phyloP scores from a whole-genome alignment of 2,113 vertebrate species.

The Cephalopholis sonnerati region DNA sequence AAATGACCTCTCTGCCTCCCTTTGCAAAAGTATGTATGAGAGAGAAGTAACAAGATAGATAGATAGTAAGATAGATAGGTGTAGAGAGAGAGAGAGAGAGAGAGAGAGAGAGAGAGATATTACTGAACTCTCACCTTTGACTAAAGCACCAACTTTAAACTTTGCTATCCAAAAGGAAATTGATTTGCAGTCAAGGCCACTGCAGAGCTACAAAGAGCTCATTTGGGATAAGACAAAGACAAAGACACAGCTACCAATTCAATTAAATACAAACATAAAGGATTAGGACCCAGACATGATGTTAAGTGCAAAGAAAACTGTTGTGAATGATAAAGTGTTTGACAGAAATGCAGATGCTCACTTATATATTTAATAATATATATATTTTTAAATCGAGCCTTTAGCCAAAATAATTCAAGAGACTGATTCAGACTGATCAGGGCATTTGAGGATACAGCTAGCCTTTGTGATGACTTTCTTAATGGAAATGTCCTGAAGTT shows the following conservation, averaged over 20 bases:
- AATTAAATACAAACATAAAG: slow-evolving; percentile 46
- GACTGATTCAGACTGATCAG: not conserved
- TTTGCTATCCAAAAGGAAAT: slow-evolving; percentile 52
- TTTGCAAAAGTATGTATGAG: slow-evolving; percentile 11
- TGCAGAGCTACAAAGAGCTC: slow-evolving; percentile 17
- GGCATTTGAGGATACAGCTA: not conserved
- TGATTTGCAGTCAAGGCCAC: slow-evolving; percentile 45
- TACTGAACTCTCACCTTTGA: slow-evolving; percentile 40
- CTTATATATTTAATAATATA: not conserved
- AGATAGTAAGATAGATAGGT: not conserved
- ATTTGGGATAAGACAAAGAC: slow-evolving; percentile 34
- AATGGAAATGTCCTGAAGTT: not conserved
- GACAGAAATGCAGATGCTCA: not conserved
- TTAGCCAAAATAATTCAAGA: not conserved
- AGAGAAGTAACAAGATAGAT: slow-evolving; percentile 3
- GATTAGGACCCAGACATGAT: slow-evolving; percentile 33
- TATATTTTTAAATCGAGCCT: not conserved
- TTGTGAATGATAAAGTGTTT: slow-evolving; percentile 14
- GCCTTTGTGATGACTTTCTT: not conserved
- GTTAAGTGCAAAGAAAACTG: slow-evolving; percentile 21
- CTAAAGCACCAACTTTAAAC: slow-evolving; percentile 38
- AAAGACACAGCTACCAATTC: slow-evolving; percentile 1
- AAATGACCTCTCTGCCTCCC: slow-evolving; percentile 41
- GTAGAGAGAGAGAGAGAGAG: not conserved
- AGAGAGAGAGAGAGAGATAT: slow-evolving; percentile 4